Conservation (phyloP, 1,140 invertebrate species). For the Drosophila simulans region DNA sequence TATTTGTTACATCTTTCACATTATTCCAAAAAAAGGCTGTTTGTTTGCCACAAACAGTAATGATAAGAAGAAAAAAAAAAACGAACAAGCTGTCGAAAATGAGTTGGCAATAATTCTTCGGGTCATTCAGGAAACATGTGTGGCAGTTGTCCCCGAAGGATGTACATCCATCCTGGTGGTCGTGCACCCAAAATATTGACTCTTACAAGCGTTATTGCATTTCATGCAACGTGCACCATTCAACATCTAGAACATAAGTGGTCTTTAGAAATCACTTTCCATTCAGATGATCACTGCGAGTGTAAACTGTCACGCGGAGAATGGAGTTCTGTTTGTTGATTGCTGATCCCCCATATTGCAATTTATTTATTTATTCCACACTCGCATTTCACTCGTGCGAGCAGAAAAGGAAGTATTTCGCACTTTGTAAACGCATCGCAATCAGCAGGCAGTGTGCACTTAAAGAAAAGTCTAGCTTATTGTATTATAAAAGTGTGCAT, state of each 20-base stretch:
- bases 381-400: slow-evolving; percentile 13
- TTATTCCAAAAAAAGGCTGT: slow-evolving; percentile 37
- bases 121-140: slow-evolving; percentile 54
- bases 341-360: slow-evolving; percentile 29
- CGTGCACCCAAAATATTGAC: slow-evolving; percentile 50
- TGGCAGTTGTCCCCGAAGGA: slow-evolving; percentile 32
- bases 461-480: not conserved
- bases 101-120: slow-evolving; percentile 52
- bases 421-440: slow-evolving; percentile 36
- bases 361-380: slow-evolving; percentile 47
- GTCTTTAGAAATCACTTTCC: slow-evolving; percentile 47
- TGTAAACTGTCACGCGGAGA: slow-evolving; percentile 42
- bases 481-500: too few relatives aligned
- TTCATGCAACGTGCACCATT: slow-evolving; percentile 32
- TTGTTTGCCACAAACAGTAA: slow-evolving; percentile 43
- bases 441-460: slow-evolving; percentile 33
- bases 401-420: slow-evolving; percentile 46
- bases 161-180: slow-evolving; percentile 42
- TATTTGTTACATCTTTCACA: slow-evolving; percentile 47
- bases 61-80: slow-evolving; percentile 51
- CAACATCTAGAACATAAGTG: slow-evolving; percentile 19
- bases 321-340: slow-evolving; percentile 23
- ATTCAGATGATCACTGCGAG: slow-evolving; percentile 28
- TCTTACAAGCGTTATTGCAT: slow-evolving; percentile 41
- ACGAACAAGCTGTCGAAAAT: slow-evolving; percentile 24